These are phyloP conservation scores for Timandra comae DNA, from an alignment of 2,888 invertebrate species.

Conservation along the genomic window DNA sequence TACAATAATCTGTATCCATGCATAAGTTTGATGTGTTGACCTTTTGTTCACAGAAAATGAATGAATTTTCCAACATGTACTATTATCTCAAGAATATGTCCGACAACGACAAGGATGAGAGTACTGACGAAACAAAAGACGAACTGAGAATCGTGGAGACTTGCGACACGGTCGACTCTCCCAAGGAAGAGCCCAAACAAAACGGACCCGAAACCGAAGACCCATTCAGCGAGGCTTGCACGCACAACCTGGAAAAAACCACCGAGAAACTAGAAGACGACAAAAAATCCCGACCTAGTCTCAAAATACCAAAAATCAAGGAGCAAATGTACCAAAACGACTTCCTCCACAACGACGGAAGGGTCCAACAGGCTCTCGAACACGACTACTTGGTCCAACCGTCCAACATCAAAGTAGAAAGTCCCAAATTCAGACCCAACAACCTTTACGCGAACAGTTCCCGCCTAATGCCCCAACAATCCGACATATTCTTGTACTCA, in stretches of 20 bases:
- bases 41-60: conserved; percentile 83
- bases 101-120: conserved; percentile 73
- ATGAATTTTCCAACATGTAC: conserved; percentile 91
- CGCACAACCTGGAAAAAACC: conserved; percentile 60
- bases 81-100: conserved; percentile 89
- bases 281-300: conserved; percentile 65
- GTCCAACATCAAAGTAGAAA: conserved; percentile 77
- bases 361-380: conserved; percentile 70
- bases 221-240: conserved; percentile 70
- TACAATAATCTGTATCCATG: no score
- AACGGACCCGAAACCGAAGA: conserved; percentile 34
- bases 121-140: conserved; percentile 59
- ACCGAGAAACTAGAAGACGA: conserved; percentile 31
- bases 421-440: conserved; percentile 67
- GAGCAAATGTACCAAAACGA: conserved; percentile 73
- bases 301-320: conserved; percentile 58
- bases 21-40: no score
- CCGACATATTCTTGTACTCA: conserved; percentile 65
- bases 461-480: conserved; percentile 56
- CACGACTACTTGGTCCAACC: conserved; percentile 79
- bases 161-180: conserved; percentile 61
- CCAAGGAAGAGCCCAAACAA: conserved; percentile 27
- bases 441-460: conserved; percentile 69
- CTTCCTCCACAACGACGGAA: conserved; percentile 48
- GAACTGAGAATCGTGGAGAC: conserved; percentile 62